phyloP scores from a whole-genome alignment of 2,113 vertebrate species.

The Thinocorus orbignyianus region DNA sequence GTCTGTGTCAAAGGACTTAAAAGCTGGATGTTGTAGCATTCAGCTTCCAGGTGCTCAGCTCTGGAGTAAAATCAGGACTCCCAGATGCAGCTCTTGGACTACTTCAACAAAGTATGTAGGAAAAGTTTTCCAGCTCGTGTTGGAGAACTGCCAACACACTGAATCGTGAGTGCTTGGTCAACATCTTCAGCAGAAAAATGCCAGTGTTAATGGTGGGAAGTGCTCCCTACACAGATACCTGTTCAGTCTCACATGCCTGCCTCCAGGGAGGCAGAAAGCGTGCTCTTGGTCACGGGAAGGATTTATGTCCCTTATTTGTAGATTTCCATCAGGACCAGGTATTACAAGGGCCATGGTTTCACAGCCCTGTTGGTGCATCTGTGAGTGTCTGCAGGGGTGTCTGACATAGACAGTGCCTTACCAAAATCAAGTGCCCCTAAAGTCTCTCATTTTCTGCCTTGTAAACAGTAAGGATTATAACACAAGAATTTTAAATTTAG shows the following conservation, averaged over 20 bases:
- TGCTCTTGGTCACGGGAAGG: background rate
- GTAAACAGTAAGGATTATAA: background rate
- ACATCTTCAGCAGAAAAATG: background rate
- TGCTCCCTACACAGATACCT: background rate
- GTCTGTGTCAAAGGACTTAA: background rate
- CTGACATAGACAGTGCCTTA: background rate
- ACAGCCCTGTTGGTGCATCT: background rate
- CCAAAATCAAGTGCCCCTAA: background rate
- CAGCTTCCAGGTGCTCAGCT: background rate
- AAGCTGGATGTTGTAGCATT: background rate
- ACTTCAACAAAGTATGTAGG: background rate
- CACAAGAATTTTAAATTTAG: background rate
- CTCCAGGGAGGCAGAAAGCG: background rate
- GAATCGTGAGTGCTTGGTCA: background rate
- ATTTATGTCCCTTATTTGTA: background rate
- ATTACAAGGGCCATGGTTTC: background rate
- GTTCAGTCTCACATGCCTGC: background rate
- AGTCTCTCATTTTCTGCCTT: background rate
- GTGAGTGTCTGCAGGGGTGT: background rate
- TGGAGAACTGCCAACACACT: background rate
- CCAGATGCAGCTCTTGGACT: background rate
- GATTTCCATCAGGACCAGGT: background rate
- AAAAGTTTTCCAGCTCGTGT: background rate
- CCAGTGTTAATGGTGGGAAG: background rate
- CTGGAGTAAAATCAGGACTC: background rate